A percentile compares a stretch with the other conserved stretches of the same genome.
Conservation (phyloP, 2,113 vertebrate species). For the Excalfactoria chinensis region DNA sequence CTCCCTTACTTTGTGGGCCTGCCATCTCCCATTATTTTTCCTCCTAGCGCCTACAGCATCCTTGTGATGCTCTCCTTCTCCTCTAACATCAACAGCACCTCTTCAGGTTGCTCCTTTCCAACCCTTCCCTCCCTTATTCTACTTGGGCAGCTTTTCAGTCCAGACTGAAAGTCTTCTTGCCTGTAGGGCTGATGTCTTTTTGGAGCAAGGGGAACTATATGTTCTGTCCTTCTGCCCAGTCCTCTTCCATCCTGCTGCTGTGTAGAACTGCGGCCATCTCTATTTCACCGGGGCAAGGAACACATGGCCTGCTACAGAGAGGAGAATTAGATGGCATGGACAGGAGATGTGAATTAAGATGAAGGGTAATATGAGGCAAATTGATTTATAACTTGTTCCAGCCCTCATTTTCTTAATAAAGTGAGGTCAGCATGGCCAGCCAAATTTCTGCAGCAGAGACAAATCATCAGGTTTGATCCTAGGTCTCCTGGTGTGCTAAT, state of each 20-base stretch:
- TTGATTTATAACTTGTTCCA: not conserved
- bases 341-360: not conserved
- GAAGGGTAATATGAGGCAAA: not conserved
- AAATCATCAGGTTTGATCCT: not conserved
- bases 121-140: not conserved
- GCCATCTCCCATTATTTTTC: not conserved
- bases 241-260: not conserved
- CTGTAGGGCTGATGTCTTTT: not conserved
- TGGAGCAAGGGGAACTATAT: accelerated
- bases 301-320: not conserved
- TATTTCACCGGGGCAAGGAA: accelerated
- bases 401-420: not conserved
- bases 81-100: not conserved
- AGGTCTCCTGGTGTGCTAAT: constrained; percentile 13
- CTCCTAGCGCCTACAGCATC: not conserved
- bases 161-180: not conserved
- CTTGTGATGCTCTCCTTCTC: not conserved
- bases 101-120: not conserved
- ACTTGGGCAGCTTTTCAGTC: not conserved
- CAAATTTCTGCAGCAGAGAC: not conserved
- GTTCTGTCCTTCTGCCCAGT: not conserved
- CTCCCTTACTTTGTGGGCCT: not conserved
- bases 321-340: not conserved
- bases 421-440: not conserved
- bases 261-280: not conserved